phyloP scores from a whole-genome alignment of 2,113 vertebrate species.

The Pristiophorus japonicus region DNA sequence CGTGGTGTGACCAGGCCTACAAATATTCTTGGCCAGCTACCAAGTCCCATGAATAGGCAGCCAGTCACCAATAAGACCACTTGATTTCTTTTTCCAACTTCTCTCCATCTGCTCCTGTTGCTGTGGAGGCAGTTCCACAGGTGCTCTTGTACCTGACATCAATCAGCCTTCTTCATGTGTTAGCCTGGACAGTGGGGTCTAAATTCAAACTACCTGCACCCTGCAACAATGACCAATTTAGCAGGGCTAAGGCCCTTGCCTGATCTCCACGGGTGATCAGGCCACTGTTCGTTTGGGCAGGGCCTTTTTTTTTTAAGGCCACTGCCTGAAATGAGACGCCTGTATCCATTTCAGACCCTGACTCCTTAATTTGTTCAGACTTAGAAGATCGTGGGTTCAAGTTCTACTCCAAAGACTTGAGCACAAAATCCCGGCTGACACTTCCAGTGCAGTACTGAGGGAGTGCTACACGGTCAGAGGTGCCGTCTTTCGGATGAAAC shows the following conservation, averaged over 20 bases:
- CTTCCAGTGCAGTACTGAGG: no score
- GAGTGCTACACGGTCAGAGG: no score
- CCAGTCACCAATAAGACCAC: neutral
- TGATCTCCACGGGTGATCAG: neutral
- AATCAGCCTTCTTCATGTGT: neutral
- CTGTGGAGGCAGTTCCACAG: neutral
- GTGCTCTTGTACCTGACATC: neutral
- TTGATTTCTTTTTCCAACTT: neutral
- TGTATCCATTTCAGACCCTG: neutral
- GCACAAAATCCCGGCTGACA: no score
- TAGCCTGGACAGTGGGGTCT: neutral
- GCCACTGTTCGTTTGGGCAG: neutral
- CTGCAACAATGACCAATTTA: neutral
- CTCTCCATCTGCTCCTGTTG: neutral
- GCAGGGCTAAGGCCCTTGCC: neutral
- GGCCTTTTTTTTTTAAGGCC: neutral
- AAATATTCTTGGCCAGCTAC: neutral
- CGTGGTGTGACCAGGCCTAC: neutral
- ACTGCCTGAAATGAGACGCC: neutral
- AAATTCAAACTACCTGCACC: neutral
- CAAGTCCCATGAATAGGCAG: neutral
- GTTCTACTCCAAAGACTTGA: no score
- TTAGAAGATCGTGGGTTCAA: neutral
- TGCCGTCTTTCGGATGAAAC: no score
- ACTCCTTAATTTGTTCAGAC: neutral